Conservation (phyloP, 2,888 invertebrate genomes). For the Agrenia bidenticulata region DNA sequence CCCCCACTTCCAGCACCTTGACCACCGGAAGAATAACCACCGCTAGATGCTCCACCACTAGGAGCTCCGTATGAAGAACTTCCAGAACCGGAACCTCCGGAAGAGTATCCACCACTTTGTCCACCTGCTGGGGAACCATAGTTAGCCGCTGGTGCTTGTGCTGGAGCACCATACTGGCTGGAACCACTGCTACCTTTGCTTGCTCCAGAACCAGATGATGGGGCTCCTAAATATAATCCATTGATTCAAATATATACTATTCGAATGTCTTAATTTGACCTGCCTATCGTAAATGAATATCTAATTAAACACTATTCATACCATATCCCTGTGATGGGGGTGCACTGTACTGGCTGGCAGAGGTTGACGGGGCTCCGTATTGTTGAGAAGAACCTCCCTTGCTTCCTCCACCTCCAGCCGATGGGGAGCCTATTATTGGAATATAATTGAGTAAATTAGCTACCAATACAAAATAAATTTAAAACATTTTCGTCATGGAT, state of each 20-base stretch:
- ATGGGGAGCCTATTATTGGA: background rate
- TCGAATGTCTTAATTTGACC: too few relatives aligned
- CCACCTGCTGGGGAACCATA: conserved; percentile 4
- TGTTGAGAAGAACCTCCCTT: background rate
- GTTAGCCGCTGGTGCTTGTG: conserved; percentile 5
- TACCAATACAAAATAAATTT: too few relatives aligned
- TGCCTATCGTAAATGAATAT: too few relatives aligned
- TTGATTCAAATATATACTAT: too few relatives aligned
- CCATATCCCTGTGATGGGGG: conserved; percentile 10
- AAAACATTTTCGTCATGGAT: background rate
- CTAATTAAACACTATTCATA: background rate
- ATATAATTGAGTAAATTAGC: too few relatives aligned
- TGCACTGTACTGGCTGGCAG: background rate
- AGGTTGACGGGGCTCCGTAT: conserved; percentile 1
- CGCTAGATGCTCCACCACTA: background rate
- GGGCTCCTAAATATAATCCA: background rate
- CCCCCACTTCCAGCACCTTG: background rate
- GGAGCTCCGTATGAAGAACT: too few relatives aligned
- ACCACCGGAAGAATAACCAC: background rate
- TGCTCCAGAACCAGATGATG: conserved; percentile 2
- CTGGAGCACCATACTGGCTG: conserved; percentile 6
- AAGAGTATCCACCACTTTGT: background rate
- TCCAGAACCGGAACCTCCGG: too few relatives aligned
- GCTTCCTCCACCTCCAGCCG: too few relatives aligned
- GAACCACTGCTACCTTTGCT: conserved; percentile 3